These are phyloP conservation scores for Tenodera sinensis DNA, from an alignment of 2,888 invertebrate genomes.

Conservation along the genomic window DNA sequence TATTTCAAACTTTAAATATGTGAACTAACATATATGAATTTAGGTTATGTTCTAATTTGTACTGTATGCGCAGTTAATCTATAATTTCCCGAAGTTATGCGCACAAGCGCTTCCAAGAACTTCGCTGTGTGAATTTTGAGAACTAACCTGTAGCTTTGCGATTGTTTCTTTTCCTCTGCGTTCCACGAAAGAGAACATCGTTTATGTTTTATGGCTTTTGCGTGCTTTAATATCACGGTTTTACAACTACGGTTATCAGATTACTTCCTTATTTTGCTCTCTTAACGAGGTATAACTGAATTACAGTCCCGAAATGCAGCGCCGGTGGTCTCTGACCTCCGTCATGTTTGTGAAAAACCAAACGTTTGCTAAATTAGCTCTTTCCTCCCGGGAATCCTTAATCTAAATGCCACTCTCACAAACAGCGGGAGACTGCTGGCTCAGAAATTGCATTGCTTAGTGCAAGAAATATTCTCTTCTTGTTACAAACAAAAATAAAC, in stretches of 20 bases:
- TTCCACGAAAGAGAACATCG: background rate
- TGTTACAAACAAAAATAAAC: too few species aligned
- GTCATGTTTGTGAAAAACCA: background rate
- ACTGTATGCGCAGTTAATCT: too few species aligned
- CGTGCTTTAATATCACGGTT: background rate
- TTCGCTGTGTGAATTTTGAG: too few species aligned
- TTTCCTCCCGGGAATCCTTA: background rate
- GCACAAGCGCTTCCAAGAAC: too few species aligned
- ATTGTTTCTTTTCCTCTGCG: background rate
- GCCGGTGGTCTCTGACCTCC: background rate
- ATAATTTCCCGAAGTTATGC: too few species aligned
- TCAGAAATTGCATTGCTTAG: too few species aligned
- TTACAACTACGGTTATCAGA: background rate
- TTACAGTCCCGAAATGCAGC: background rate
- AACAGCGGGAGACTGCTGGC: too few species aligned
- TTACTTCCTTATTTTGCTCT: background rate
- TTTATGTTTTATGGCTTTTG: background rate
- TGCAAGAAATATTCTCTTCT: too few species aligned
- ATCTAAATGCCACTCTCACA: too few species aligned
- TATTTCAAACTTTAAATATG: too few species aligned
- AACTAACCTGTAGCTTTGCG: background rate
- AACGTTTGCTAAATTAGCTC: background rate
- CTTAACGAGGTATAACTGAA: background rate
- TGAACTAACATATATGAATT: too few species aligned
- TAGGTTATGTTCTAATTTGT: too few species aligned